A percentile compares a stretch with the other conserved stretches of the same genome.
Conservation (phyloP, 2,113 vertebrate species). For the Pyrgilauda ruficollis region DNA sequence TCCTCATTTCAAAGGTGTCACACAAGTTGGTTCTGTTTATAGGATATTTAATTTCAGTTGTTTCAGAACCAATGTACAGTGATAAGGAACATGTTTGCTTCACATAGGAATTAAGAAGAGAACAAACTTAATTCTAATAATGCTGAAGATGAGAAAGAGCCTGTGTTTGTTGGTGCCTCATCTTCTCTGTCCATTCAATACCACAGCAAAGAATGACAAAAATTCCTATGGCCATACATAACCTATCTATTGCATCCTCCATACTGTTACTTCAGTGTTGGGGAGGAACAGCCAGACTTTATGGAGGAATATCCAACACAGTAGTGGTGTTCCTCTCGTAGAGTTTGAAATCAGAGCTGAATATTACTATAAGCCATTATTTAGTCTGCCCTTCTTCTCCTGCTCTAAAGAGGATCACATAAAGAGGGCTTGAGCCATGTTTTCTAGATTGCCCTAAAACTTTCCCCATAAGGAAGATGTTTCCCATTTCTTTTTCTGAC, state of each 20-base stretch:
- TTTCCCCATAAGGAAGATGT: neutral
- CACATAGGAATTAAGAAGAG: neutral
- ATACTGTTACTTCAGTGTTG: neutral
- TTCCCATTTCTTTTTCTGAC: neutral
- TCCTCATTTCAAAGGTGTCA: neutral
- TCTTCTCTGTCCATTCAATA: neutral
- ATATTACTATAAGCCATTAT: neutral
- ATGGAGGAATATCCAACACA: neutral
- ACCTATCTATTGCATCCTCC: neutral
- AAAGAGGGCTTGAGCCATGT: neutral
- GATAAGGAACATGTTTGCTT: neutral
- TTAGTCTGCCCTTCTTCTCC: neutral
- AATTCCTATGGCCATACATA: neutral
- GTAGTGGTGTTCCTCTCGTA: neutral
- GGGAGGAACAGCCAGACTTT: neutral
- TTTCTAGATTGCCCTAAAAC: neutral
- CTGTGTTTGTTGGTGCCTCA: accelerated
- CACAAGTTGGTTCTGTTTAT: accelerated
- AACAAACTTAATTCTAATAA: neutral
- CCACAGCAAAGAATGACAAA: neutral
- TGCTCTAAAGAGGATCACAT: neutral
- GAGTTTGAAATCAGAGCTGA: neutral
- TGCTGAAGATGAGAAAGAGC: neutral
- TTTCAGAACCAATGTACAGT: neutral
- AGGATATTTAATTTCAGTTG: neutral